phyloP scores from a whole-genome alignment of 2,888 invertebrate species.

The Drosophila dives region DNA sequence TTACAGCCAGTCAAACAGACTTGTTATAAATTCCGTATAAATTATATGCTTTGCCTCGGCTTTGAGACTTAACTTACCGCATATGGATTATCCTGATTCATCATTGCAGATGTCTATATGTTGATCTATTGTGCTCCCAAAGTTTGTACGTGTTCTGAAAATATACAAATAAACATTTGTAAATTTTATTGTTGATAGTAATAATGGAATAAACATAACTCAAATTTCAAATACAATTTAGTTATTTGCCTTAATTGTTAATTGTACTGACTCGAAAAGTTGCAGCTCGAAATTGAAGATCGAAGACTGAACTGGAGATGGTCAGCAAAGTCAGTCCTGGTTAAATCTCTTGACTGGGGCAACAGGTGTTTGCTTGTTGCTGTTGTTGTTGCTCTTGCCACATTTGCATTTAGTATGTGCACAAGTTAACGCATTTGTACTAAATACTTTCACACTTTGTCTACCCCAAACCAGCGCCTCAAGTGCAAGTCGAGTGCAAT shows the following conservation, averaged over 20 bases:
- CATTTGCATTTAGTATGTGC: slow-evolving; percentile 37
- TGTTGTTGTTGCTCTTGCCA: slow-evolving; percentile 24
- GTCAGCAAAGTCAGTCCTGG: slow-evolving; percentile 14
- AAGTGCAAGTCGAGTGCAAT: slow-evolving; percentile 21
- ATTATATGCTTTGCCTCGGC: slow-evolving; percentile 35
- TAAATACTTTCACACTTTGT: slow-evolving; percentile 76
- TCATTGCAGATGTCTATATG: slow-evolving; percentile 65
- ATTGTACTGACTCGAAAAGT: slow-evolving; percentile 17
- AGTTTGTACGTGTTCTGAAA: slow-evolving; percentile 33
- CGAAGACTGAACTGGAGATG: neutral
- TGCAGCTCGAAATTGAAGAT: neutral
- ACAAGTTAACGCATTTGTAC: slow-evolving; percentile 65
- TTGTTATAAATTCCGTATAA: slow-evolving; percentile 55
- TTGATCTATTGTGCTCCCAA: slow-evolving; percentile 20
- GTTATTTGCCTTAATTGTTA: slow-evolving; percentile 32
- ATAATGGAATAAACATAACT: slow-evolving; percentile 37
- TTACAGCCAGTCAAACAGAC: slow-evolving; percentile 37
- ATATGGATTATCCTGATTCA: slow-evolving; percentile 84
- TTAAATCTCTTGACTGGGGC: slow-evolving; percentile 29
- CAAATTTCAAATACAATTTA: slow-evolving; percentile 34
- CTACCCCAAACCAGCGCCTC: slow-evolving; percentile 14
- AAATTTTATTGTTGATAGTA: neutral
- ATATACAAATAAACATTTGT: slow-evolving; percentile 7
- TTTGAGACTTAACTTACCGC: slow-evolving; percentile 73
- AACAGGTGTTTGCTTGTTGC: slow-evolving; percentile 69